These are phyloP conservation scores for Sclerodermus sp. DNA, from an alignment of 2,888 invertebrate genomes.

Conservation along the genomic window DNA sequence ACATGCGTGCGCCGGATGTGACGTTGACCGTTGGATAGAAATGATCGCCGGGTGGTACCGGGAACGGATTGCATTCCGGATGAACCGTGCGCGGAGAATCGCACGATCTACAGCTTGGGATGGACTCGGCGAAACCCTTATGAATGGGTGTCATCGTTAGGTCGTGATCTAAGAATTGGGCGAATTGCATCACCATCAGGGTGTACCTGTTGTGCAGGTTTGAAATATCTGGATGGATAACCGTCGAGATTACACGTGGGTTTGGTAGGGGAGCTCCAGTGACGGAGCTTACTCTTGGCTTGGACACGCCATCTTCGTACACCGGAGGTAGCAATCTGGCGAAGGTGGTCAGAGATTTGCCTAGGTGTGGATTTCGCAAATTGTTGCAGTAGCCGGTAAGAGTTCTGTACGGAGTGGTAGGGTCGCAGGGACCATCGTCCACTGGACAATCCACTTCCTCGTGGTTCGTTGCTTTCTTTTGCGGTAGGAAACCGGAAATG, in stretches of 20 bases:
- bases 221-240: constrained; percentile 89
- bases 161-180: constrained; percentile 93
- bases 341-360: constrained; percentile 83
- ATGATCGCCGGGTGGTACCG: constrained; percentile 84
- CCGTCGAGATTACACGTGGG: constrained; percentile 81
- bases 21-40: constrained; percentile 86
- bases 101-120: constrained; percentile 86
- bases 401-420: constrained; percentile 70
- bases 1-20: constrained; percentile 79
- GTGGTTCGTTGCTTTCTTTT: constrained; percentile 63
- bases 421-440: constrained; percentile 70
- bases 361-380: constrained; percentile 77
- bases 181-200: constrained; percentile 93
- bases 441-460: constrained; percentile 75
- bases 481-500: constrained; percentile 70
- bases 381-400: constrained; percentile 88
- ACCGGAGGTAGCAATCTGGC: constrained; percentile 81
- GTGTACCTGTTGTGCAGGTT: constrained; percentile 87
- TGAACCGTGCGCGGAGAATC: constrained; percentile 86
- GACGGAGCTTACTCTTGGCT: constrained; percentile 73
- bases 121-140: constrained; percentile 87
- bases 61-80: constrained; percentile 92
- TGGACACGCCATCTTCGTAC: constrained; percentile 87
- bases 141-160: constrained; percentile 92
- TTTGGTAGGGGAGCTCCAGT: constrained; percentile 81